Base-by-base conservation (phyloP, 2,113 vertebrate species). In the Trematocara nigrifrons region DNA sequence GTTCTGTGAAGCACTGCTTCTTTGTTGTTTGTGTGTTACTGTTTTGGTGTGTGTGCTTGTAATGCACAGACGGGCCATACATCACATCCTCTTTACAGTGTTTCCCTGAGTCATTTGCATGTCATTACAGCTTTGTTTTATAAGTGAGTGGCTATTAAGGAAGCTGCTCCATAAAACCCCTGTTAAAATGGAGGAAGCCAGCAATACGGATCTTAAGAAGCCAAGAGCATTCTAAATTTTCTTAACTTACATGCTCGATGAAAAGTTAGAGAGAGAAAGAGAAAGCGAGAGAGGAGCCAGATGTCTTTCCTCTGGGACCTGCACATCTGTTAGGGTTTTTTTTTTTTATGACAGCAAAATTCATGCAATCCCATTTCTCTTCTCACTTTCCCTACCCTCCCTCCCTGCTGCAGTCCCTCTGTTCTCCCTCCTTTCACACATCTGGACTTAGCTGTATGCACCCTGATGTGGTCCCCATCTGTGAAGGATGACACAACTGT, bases 301-400 rank as follows among this genome's bases (percentile, higher is more conserved):
- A 97, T 97, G 97, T 96, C 96, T 96, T 96, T 96, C 97, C 97
- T 96, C 91, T 97, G 97, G 97, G 97, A 97, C 97, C 97, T 95
- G 95, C 97, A 96, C 97, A 98, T 97, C 97, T 98, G 97, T 96
- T 96, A 94, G 95, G 51, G 92, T 96, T 96, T 38, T 96, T 76
- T 97, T 97, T 29, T 97, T 97, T 98, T 97, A 98, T 97, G 96
- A 96, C 96, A 96, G 95, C 88, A 89, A 94, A 97, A 96, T 97
- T 97, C 96, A 95, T 95, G 95, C 95, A 94, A 94, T 97, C 95
- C 95, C 94, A 97, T 94, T 91, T 88, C 91, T 92, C 89, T 89
- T 88, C 76, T 89, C 76, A 51, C 83, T 89, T 93, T 89, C 77
- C 86, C 56, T 82, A 40, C 78, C 83, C 90, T 85, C 83, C 87